These are phyloP conservation scores for Sylvia borin DNA, from an alignment of 2,797 vertebrate genomes.

Conservation along the genomic window DNA sequence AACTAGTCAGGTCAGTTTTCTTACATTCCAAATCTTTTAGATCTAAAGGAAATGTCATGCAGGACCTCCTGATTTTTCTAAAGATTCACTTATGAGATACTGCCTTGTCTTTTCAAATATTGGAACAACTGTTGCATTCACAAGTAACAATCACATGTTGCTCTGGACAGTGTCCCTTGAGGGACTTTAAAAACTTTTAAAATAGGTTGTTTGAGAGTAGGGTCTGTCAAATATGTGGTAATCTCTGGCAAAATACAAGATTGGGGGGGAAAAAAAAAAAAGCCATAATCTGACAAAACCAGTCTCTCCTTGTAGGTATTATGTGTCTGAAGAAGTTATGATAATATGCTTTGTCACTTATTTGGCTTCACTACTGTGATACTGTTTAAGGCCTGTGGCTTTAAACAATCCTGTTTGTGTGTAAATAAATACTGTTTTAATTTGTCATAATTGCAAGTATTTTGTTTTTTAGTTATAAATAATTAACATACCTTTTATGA, in stretches of 20 bases:
- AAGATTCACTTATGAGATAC: background rate
- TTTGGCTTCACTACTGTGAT: background rate
- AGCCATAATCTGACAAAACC: slow-evolving; percentile 23
- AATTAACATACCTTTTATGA: slow-evolving; percentile 66
- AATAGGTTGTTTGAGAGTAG: background rate
- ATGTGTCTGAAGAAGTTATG: slow-evolving; percentile 22
- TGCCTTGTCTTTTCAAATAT: background rate
- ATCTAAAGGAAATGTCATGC: background rate
- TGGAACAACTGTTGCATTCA: background rate
- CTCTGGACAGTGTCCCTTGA: background rate
- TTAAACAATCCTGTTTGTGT: slow-evolving; percentile 55
- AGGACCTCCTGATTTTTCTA: background rate
- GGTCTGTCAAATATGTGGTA: background rate
- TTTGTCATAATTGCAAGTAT: slow-evolving; percentile 65
- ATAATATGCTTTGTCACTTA: slow-evolving; percentile 47
- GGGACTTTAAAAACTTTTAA: background rate
- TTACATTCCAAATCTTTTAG: background rate
- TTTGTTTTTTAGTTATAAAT: slow-evolving; percentile 65
- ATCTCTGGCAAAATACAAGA: background rate
- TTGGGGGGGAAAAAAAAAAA: background rate
- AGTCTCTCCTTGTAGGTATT: slow-evolving; percentile 44
- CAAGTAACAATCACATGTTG: background rate
- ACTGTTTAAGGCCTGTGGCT: slow-evolving; percentile 20
- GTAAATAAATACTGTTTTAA: slow-evolving; percentile 69
- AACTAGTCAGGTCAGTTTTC: background rate